A percentile compares a stretch with the other conserved stretches of the same genome.
These are phyloP conservation scores for Oscheius myriophilus DNA, from an alignment of 2,888 invertebrate species.

Conservation along the genomic window DNA sequence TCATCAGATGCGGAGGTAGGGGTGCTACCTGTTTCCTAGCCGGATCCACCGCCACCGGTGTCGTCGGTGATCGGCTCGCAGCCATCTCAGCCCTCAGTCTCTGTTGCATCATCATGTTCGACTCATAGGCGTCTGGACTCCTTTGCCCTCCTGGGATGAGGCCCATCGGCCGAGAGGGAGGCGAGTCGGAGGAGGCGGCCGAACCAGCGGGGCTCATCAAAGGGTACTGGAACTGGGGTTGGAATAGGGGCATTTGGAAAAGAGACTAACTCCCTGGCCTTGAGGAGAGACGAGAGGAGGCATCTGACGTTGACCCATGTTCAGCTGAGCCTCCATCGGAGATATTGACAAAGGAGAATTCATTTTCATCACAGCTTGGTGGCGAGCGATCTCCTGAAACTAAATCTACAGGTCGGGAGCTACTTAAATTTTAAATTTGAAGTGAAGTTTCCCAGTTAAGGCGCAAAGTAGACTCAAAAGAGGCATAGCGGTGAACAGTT, in stretches of 20 bases:
- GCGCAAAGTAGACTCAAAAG: too few species aligned
- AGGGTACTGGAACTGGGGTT: conserved; percentile 39
- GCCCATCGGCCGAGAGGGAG: conserved; percentile 40
- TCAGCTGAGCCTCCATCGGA: conserved; percentile 26
- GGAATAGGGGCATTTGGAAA: neutral
- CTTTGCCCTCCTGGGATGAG: conserved; percentile 42
- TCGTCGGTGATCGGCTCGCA: neutral
- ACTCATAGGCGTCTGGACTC: conserved; percentile 54
- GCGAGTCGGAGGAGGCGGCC: conserved; percentile 43
- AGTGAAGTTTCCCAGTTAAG: too few species aligned
- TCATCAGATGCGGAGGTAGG: neutral
- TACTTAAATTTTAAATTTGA: too few species aligned
- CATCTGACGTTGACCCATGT: conserved; percentile 9
- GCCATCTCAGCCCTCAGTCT: conserved; percentile 27
- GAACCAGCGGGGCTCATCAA: conserved; percentile 51
- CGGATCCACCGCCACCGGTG: conserved; percentile 17
- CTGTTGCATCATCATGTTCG: conserved; percentile 51
- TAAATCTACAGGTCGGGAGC: neutral
- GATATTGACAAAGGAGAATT: conserved; percentile 20
- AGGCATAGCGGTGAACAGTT: too few species aligned
- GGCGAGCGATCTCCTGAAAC: conserved; percentile 18
- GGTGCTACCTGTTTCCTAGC: conserved; percentile 12
- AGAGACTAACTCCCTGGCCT: neutral
- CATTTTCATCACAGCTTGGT: conserved; percentile 7
- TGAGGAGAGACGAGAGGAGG: conserved; percentile 13